Percentiles rank a stretch among this genome's conserved stretches.
These are phyloP conservation scores for Oscarella lobularis DNA, from an alignment of 37 sponge, comb jelly and placozoan genomes.

Conservation along the genomic window DNA sequence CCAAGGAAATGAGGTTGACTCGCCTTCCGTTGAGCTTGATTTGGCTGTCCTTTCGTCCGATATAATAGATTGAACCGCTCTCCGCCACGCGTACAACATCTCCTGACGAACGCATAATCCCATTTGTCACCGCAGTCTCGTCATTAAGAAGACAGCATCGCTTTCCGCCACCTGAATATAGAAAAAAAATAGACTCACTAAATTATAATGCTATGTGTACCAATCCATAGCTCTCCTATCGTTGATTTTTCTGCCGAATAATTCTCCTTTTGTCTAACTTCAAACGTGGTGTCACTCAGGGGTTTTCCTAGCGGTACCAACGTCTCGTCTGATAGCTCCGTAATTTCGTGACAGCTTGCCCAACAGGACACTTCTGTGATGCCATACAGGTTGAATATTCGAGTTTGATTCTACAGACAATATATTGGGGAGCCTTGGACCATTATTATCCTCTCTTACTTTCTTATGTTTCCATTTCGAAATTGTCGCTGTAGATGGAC, in stretches of 20 bases:
- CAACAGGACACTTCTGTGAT: conserved; percentile 93
- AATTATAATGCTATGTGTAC: conserved; percentile 17
- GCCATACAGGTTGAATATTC: conserved; percentile 79
- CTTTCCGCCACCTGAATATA: conserved; percentile 37
- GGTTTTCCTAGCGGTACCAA: conserved; percentile 57
- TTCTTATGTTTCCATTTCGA: conserved; percentile 27
- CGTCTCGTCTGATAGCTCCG: not conserved
- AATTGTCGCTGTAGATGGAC: conserved; percentile 25
- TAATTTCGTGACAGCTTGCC: conserved; percentile 51
- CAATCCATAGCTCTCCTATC: conserved; percentile 54
- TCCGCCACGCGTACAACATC: conserved; percentile 30
- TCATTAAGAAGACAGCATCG: conserved; percentile 53
- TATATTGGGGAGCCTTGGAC: not conserved
- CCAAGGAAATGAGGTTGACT: conserved; percentile 44
- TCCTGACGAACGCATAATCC: conserved; percentile 46
- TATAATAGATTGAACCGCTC: conserved; percentile 24
- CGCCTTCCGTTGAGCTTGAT: conserved; percentile 65
- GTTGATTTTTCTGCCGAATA: conserved; percentile 5
- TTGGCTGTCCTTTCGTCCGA: conserved; percentile 65
- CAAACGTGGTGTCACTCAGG: conserved; percentile 39
- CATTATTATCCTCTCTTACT: conserved; percentile 9
- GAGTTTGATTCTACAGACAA: conserved; percentile 35
- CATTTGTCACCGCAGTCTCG: conserved; percentile 19
- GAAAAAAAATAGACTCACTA: too few species aligned
- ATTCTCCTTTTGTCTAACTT: too few species aligned